Conservation (phyloP, 2,888 invertebrate species). For the Phymatocera aterrima region DNA sequence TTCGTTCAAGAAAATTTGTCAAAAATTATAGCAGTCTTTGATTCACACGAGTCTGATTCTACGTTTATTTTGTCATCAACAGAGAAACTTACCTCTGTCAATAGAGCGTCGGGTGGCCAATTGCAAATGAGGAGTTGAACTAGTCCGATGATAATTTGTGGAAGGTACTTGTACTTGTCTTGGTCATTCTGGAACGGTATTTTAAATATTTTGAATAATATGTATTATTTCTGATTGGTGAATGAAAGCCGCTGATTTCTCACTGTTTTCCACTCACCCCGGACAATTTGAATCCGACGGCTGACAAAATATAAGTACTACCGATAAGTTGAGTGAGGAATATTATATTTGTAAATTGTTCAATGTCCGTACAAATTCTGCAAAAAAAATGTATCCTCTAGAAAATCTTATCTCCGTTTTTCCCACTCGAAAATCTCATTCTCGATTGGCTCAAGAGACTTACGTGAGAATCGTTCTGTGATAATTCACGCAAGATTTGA, state of each 20-base stretch:
- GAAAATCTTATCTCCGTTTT: neutral
- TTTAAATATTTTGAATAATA: neutral
- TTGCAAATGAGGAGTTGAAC: conserved; percentile 59
- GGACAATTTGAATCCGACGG: conserved; percentile 58
- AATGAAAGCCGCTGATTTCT: neutral
- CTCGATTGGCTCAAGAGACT: neutral
- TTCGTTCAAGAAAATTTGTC: neutral
- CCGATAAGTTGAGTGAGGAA: conserved; percentile 55
- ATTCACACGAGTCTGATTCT: neutral
- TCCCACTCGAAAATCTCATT: neutral
- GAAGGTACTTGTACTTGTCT: conserved; percentile 54
- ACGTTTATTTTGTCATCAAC: neutral
- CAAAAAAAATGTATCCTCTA: neutral
- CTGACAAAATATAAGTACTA: conserved; percentile 58
- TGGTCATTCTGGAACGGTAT: conserved; percentile 53
- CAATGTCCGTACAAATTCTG: conserved; percentile 54
- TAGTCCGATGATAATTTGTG: conserved; percentile 55
- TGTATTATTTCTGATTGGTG: neutral
- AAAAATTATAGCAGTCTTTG: neutral
- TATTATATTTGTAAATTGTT: conserved; percentile 51
- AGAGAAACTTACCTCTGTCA: conserved; percentile 52
- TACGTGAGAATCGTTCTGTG: conserved; percentile 26
- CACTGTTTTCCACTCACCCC: conserved; percentile 50
- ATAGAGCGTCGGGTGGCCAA: conserved; percentile 58
- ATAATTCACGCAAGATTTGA: conserved; percentile 5